phyloP scores from a whole-genome alignment of 2,888 invertebrate species.

The Limenitis arthemis region DNA sequence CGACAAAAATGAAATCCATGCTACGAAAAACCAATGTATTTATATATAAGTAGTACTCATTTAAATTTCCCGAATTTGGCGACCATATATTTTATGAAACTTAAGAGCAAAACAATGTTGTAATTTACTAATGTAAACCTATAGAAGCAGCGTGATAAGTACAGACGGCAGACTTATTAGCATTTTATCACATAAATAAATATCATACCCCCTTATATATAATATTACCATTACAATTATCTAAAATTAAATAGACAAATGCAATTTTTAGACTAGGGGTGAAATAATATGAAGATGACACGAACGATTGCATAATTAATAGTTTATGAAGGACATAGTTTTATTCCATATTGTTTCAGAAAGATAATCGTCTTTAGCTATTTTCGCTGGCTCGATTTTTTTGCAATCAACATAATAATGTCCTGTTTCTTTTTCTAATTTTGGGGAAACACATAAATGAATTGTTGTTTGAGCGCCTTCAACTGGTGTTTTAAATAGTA shows the following conservation, averaged over 20 bases:
- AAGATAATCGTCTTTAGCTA: conserved; percentile 74
- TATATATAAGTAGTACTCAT: too few species aligned
- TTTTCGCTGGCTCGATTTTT: conserved; percentile 62
- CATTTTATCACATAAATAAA: too few species aligned
- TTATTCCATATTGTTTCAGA: conserved; percentile 84
- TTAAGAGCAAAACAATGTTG: background rate
- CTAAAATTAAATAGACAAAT: too few species aligned
- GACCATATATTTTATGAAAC: background rate
- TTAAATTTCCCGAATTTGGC: too few species aligned
- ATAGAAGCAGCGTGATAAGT: too few species aligned
- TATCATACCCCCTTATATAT: too few species aligned
- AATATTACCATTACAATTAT: too few species aligned
- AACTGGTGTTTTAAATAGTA: conserved; percentile 71
- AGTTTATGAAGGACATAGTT: conserved; percentile 28
- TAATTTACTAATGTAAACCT: too few species aligned
- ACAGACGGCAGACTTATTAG: too few species aligned
- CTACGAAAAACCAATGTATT: too few species aligned
- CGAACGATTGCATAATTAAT: background rate
- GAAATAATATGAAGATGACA: too few species aligned
- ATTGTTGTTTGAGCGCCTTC: conserved; percentile 87
- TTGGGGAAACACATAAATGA: conserved; percentile 80
- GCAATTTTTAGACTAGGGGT: background rate
- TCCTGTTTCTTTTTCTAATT: conserved; percentile 77
- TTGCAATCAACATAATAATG: conserved; percentile 85
- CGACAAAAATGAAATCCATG: too few species aligned